A percentile compares a stretch with the other conserved stretches of the same genome.
phyloP scores from a whole-genome alignment of 2,113 vertebrate species.

The Spheniscus mendiculus region DNA sequence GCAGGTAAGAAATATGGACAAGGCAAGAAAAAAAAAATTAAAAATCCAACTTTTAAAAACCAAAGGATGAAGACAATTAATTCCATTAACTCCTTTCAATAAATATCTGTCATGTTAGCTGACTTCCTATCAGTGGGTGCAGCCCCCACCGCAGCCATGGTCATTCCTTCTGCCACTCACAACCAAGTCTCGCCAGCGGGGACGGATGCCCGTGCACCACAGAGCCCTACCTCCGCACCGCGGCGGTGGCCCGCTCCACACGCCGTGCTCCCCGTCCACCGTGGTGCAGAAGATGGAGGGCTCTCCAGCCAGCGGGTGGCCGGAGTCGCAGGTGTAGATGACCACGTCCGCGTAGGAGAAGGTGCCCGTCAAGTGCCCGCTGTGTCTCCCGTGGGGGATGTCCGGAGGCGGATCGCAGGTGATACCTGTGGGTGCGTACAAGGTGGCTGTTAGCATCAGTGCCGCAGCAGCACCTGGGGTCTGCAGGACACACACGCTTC shows the following conservation, averaged over 20 bases:
- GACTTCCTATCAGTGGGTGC: accelerated
- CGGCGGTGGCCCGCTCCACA: constrained; percentile 28
- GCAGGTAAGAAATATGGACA: background rate
- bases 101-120: background rate
- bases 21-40: background rate
- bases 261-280: background rate
- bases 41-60: background rate
- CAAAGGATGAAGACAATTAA: background rate
- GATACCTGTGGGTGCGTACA: background rate
- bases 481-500: background rate
- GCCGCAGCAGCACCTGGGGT: accelerated
- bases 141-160: accelerated
- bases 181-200: accelerated
- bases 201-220: accelerated
- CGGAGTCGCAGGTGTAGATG: constrained; percentile 31
- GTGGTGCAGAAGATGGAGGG: constrained; percentile 49
- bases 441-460: background rate
- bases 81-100: too few species aligned
- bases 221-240: constrained; percentile 9
- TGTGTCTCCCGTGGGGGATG: constrained; percentile 20
- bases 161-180: background rate
- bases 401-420: background rate
- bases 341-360: constrained; percentile 44
- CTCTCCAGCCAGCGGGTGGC: background rate
- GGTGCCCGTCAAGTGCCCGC: background rate